phyloP scores from a whole-genome alignment of 2,888 invertebrate genomes.

The Drosophila subquinaria region DNA sequence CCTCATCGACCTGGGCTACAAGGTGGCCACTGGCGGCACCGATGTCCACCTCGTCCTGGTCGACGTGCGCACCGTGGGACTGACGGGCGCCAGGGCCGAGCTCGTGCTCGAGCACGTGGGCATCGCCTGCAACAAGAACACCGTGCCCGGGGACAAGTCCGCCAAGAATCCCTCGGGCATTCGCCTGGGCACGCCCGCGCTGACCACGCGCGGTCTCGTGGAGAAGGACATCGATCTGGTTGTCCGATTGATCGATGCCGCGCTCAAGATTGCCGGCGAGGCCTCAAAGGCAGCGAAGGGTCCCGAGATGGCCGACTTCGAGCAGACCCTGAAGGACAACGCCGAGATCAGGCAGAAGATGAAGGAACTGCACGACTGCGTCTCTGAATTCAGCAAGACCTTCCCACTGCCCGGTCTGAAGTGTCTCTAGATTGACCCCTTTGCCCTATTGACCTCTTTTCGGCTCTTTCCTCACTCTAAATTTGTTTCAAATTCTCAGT shows the following conservation, averaged over 20 bases:
- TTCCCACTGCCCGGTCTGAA: constrained; percentile 93
- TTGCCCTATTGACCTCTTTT: background rate
- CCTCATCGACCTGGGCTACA: constrained; percentile 90
- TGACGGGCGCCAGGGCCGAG: constrained; percentile 95
- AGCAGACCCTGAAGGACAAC: constrained; percentile 89
- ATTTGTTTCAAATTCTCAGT: constrained; percentile 16
- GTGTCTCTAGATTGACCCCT: constrained; percentile 41
- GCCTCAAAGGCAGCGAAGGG: constrained; percentile 87
- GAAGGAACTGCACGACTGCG: constrained; percentile 88
- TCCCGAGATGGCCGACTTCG: constrained; percentile 93
- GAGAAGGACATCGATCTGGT: constrained; percentile 94
- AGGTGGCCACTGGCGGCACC: constrained; percentile 94
- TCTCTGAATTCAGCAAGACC: constrained; percentile 91
- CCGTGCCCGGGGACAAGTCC: constrained; percentile 98
- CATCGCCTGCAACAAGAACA: constrained; percentile 99
- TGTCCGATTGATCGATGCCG: constrained; percentile 93
- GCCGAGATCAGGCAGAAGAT: constrained; percentile 88
- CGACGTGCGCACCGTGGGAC: constrained; percentile 91
- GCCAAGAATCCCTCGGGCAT: constrained; percentile 98
- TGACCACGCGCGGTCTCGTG: constrained; percentile 96
- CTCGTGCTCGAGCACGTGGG: constrained; percentile 94
- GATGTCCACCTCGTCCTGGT: constrained; percentile 97
- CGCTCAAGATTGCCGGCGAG: constrained; percentile 90
- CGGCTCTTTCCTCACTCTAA: background rate
- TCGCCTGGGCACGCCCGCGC: constrained; percentile 96